Evolutionary conservation across 2,888 invertebrate species (phyloP).

Genomic region (Cantharis rufa): DNA sequence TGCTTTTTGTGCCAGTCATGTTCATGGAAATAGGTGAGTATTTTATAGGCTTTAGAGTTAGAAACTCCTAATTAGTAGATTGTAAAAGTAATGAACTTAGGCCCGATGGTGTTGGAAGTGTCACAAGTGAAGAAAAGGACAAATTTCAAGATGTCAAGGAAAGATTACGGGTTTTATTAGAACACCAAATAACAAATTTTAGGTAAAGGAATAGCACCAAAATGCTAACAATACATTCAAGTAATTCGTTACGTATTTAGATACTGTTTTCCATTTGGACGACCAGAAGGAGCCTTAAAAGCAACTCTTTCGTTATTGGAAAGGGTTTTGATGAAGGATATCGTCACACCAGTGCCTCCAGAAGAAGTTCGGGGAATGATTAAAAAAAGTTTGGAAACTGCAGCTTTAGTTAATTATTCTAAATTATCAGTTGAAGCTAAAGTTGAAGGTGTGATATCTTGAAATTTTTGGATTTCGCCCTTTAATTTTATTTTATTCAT

Average conservation of each 20-base stretch:
- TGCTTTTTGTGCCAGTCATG: slow-evolving; percentile 99
- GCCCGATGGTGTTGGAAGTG: slow-evolving; percentile 98
- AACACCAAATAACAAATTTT: slow-evolving; percentile 99
- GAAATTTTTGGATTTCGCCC: not conserved
- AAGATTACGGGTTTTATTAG: slow-evolving; percentile 85
- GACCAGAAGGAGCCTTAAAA: slow-evolving; percentile 97
- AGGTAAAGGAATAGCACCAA: slow-evolving; percentile 60
- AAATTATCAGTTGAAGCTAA: slow-evolving; percentile 95
- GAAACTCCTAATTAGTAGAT: slow-evolving; percentile 53
- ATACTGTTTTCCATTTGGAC: slow-evolving; percentile 97
- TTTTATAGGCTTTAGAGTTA: slow-evolving; percentile 39
- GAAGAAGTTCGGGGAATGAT: slow-evolving; percentile 96
- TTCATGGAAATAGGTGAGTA: slow-evolving; percentile 94
- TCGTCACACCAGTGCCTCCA: slow-evolving; percentile 93
- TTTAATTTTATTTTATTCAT: slow-evolving; percentile 1
- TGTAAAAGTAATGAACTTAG: slow-evolving; percentile 64
- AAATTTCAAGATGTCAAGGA: slow-evolving; percentile 98
- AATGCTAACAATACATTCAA: not conserved
- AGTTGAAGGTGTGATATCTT: slow-evolving; percentile 79
- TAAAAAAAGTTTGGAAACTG: slow-evolving; percentile 95
- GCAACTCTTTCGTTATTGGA: slow-evolving; percentile 95
- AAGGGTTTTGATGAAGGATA: slow-evolving; percentile 98
- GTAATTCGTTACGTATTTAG: slow-evolving; percentile 54
- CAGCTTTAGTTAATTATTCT: slow-evolving; percentile 96
- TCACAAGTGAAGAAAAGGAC: slow-evolving; percentile 96